A percentile compares a stretch with the other conserved stretches of the same genome.
Evolutionary conservation across 2,797 vertebrate genomes (phyloP).

Genomic region (Euthynnus affinis): DNA sequence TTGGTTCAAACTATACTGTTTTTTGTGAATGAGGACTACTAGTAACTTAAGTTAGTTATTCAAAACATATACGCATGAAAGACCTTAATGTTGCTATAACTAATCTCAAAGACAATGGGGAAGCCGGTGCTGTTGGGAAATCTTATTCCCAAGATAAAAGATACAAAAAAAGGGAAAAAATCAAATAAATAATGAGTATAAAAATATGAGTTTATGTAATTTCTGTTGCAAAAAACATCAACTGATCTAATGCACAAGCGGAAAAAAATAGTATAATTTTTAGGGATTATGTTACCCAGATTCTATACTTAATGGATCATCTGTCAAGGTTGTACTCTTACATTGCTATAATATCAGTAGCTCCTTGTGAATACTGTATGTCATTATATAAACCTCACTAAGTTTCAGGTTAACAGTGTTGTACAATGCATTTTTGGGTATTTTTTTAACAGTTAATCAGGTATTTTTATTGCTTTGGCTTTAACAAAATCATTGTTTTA

Average conservation of each 20-base stretch:
- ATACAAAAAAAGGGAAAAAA: conserved; percentile 16
- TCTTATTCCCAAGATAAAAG: background rate
- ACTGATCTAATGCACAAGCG: conserved; percentile 18
- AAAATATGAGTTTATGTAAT: conserved; percentile 21
- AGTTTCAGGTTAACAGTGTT: conserved; percentile 65
- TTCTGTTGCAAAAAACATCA: conserved; percentile 15
- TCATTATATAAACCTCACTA: conserved; percentile 67
- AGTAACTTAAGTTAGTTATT: conserved; percentile 62
- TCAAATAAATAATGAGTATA: background rate
- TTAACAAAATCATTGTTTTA: conserved; percentile 58
- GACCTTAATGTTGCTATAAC: conserved; percentile 27
- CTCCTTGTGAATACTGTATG: conserved; percentile 67
- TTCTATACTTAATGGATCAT: conserved; percentile 29
- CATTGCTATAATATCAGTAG: conserved; percentile 61
- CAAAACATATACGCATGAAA: conserved; percentile 41
- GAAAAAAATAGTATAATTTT: conserved; percentile 9
- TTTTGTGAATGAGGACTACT: conserved; percentile 69
- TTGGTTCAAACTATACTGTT: conserved; percentile 46
- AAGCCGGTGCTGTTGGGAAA: conserved; percentile 26
- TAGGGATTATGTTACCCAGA: conserved; percentile 23
- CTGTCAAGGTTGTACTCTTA: conserved; percentile 32
- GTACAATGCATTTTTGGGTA: conserved; percentile 50
- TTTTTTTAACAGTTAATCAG: conserved; percentile 38
- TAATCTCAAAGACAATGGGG: conserved; percentile 22
- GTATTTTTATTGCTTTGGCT: conserved; percentile 51